Evolutionary conservation across 1,140 invertebrate species (phyloP), one percentile per base, ranked within the genome.

Genomic region (Drosophila ficusphila): DNA sequence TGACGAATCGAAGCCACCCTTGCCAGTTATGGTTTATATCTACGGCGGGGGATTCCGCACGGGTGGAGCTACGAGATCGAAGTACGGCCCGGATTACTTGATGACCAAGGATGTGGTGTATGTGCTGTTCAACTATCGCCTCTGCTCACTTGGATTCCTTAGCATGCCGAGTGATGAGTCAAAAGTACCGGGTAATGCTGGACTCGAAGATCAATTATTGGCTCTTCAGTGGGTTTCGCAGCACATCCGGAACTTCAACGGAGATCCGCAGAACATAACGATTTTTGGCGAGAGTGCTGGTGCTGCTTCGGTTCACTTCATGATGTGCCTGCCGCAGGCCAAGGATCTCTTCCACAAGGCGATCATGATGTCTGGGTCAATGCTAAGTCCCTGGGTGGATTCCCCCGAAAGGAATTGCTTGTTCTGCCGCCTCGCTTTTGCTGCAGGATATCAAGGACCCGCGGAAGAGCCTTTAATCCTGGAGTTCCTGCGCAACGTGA

Each of bases 121-220:
- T 0, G 94, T 96, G 0, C 93, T 94, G 0, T 92, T 96, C 1
- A 96, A 95, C 79, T 96, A 96, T 90, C 93, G 96, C 34, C 85
- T 95, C 2, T 94, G 94, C 31, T 88, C 92, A 4, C 90, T 95
- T n/a, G 95, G 95, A 47, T 95, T 94, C 73, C 79, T 95, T 0
- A 94, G 93, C 56, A 52, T 94, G 2, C 82, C 91, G 1, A 71
- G 76, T 33, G 47, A 31, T 0, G 44, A 92, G n/a, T 34, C 76
- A 5, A 39, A 68, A 14, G 92, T 89, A 8, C 90, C 92, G 6
- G 93, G 92, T 14, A 93, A 93, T 58, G 92, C 92, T 67, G 93
- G 93, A 0, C 70, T 94, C 4, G 92, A 92, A 64, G 93, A 94
- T 72, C 93, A 93, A 89, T 77, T 91, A 9, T 9, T 91, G 44